A percentile compares a stretch with the other conserved stretches of the same genome.
Evolutionary conservation across 2,113 vertebrate species (phyloP).

Genomic region (Hoplias malabaricus): DNA sequence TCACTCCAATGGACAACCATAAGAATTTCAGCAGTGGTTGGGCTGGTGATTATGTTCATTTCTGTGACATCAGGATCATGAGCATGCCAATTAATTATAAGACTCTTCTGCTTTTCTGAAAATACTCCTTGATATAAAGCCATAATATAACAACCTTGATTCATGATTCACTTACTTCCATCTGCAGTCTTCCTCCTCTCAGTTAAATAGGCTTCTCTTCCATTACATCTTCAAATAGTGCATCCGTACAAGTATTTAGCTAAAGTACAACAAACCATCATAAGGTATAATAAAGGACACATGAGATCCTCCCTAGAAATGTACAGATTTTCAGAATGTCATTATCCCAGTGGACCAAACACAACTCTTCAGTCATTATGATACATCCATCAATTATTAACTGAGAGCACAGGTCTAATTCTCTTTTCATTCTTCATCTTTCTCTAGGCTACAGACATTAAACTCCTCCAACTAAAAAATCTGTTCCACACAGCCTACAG

Average conservation of each 20-base stretch:
- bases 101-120: neutral
- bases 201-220: neutral
- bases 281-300: neutral
- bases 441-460: neutral
- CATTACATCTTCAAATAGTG: neutral
- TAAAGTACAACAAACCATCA: slow-evolving; percentile 4
- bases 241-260: slow-evolving; percentile 12
- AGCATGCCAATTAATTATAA: neutral
- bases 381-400: slow-evolving; percentile 30
- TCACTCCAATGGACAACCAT: neutral
- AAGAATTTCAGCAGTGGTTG: slow-evolving; percentile 20
- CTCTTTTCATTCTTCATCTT: no score
- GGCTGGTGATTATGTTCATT: neutral
- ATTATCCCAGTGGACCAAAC: neutral
- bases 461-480: no score
- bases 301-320: neutral
- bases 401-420: neutral
- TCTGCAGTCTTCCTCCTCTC: slow-evolving; percentile 14
- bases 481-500: no score
- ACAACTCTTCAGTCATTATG: slow-evolving; percentile 23
- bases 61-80: neutral
- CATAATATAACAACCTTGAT: neutral
- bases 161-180: slow-evolving; percentile 20
- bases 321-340: neutral
- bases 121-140: neutral